Conservation (phyloP, 1,140 invertebrate genomes). For the Ostrea denselamellosa region DNA sequence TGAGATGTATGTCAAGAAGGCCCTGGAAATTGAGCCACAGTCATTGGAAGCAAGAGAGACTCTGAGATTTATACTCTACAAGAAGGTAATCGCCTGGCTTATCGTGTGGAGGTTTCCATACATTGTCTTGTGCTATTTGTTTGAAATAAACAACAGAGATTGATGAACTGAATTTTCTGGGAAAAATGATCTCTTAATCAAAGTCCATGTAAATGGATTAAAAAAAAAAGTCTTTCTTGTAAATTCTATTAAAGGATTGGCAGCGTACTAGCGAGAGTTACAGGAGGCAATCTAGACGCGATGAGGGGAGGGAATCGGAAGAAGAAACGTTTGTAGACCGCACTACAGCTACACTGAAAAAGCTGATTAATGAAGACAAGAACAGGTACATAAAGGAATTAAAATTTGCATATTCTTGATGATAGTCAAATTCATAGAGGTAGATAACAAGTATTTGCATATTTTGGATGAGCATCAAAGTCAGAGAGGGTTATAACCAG, state of each 20-base stretch:
- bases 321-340: constrained; percentile 52
- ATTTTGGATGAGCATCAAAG: not conserved
- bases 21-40: constrained; percentile 90
- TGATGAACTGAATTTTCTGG: too few species aligned
- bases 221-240: too few species aligned
- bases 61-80: constrained; percentile 84
- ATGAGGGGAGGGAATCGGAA: not conserved
- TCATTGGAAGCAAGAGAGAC: constrained; percentile 95
- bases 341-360: constrained; percentile 66
- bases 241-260: not conserved
- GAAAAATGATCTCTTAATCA: too few species aligned
- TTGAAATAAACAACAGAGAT: too few species aligned
- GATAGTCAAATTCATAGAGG: not conserved
- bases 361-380: constrained; percentile 68
- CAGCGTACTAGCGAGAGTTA: not conserved
- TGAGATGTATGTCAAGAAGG: constrained; percentile 93
- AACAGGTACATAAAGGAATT: constrained; percentile 2
- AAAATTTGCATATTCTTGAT: not conserved
- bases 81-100: constrained; percentile 45
- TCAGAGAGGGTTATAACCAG: not conserved
- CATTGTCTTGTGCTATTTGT: too few species aligned
- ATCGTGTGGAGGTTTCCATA: too few species aligned
- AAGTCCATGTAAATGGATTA: too few species aligned
- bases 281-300: not conserved
- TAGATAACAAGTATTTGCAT: not conserved